A percentile compares a stretch with the other conserved stretches of the same genome.
These are phyloP conservation scores for Eunapius fragilis DNA, from an alignment of 37 sponge, comb jelly and placozoan species.

Conservation along the genomic window DNA sequence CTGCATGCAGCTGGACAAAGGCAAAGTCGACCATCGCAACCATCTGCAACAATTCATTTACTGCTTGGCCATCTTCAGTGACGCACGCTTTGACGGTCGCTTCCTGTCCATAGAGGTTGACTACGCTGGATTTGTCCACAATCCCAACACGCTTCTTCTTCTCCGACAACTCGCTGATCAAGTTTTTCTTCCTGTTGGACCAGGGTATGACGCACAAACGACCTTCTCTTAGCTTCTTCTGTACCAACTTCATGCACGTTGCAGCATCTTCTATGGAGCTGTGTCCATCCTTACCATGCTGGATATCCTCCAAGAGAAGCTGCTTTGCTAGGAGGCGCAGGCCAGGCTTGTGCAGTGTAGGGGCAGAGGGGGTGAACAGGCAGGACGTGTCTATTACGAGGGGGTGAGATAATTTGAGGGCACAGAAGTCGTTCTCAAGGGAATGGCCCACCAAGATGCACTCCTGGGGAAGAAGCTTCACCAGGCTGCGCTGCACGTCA, in stretches of 20 bases:
- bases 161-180: constrained; percentile 31
- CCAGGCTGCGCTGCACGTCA: constrained; percentile 79
- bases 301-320: constrained; percentile 58
- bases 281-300: constrained; percentile 73
- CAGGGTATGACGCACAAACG: constrained; percentile 20
- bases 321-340: constrained; percentile 70
- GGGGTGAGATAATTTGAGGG: constrained; percentile 73
- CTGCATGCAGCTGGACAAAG: constrained; percentile 61
- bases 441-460: constrained; percentile 95
- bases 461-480: constrained; percentile 56
- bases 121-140: constrained; percentile 49
- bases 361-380: constrained; percentile 51
- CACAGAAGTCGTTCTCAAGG: constrained; percentile 93
- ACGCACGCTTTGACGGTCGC: background rate
- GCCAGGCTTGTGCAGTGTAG: constrained; percentile 63
- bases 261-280: constrained; percentile 85
- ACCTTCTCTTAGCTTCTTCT: constrained; percentile 67
- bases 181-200: constrained; percentile 11
- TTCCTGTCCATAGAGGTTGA: constrained; percentile 17
- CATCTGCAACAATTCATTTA: constrained; percentile 9
- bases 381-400: constrained; percentile 81
- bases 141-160: constrained; percentile 30
- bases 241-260: constrained; percentile 87
- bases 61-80: constrained; percentile 39
- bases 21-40: constrained; percentile 28